Conservation (phyloP, 2,113 vertebrate species). For the Tyrannus savana region DNA sequence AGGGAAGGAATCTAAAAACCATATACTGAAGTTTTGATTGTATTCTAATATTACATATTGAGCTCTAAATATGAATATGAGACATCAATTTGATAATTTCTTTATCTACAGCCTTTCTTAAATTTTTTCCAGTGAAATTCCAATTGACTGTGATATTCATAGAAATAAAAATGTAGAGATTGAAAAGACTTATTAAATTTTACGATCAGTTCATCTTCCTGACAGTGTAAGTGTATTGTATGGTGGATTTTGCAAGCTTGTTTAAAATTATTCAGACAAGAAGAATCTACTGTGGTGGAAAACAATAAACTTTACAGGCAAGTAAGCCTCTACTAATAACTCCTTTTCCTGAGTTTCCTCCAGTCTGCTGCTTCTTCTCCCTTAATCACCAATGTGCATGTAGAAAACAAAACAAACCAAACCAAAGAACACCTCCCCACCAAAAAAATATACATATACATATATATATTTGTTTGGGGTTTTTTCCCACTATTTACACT, state of each 20-base stretch:
- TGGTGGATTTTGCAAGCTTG: not conserved
- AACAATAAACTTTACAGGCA: not conserved
- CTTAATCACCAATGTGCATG: not conserved
- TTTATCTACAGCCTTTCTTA: not conserved
- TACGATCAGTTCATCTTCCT: not conserved
- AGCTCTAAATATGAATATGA: not conserved
- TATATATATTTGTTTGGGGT: accelerated
- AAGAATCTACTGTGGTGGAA: not conserved
- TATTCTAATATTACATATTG: not conserved
- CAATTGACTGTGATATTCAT: not conserved
- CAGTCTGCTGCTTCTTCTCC: not conserved
- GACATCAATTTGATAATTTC: not conserved
- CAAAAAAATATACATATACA: no score
- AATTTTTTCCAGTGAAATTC: not conserved
- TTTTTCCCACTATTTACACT: not conserved
- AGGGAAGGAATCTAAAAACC: not conserved
- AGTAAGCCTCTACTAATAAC: not conserved
- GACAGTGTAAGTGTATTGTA: not conserved
- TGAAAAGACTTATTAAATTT: not conserved
- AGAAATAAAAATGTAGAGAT: not conserved
- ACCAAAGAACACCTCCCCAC: no score
- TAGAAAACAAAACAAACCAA: no score
- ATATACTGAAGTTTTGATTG: not conserved
- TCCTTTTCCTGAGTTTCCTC: not conserved
- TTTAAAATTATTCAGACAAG: not conserved